Conservation (phyloP, 1,140 invertebrate species). For the Musca vetustissima region DNA sequence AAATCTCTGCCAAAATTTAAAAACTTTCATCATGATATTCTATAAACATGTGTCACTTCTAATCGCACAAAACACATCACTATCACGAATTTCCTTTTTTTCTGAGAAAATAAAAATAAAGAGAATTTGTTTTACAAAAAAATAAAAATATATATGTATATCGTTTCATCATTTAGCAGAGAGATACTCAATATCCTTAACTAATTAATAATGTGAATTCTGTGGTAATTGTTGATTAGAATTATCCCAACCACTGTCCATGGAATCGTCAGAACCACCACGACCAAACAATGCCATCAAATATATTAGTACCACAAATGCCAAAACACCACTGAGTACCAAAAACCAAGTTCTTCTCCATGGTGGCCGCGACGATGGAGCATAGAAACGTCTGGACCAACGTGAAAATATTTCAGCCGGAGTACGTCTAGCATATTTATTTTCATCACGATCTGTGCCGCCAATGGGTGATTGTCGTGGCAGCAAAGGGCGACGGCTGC, state of each 20-base stretch:
- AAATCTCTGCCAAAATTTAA: too few species aligned
- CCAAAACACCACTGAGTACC: conserved; percentile 44
- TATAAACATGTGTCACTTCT: too few species aligned
- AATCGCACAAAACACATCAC: neutral
- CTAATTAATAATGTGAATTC: too few species aligned
- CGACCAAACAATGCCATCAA: conserved; percentile 51
- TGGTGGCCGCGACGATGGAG: conserved; percentile 52
- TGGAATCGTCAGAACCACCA: conserved; percentile 34
- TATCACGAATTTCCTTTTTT: too few species aligned
- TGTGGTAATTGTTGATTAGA: conserved; percentile 37
- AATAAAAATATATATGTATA: too few species aligned
- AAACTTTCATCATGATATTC: too few species aligned
- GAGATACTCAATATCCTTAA: too few species aligned
- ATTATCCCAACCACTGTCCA: conserved; percentile 49
- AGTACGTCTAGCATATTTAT: conserved; percentile 53
- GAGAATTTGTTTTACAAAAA: too few species aligned
- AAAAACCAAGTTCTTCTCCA: conserved; percentile 54
- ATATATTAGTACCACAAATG: conserved; percentile 49
- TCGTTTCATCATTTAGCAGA: too few species aligned
- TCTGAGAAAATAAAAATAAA: too few species aligned
- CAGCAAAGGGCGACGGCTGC: conserved; percentile 46
- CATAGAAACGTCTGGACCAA: conserved; percentile 54
- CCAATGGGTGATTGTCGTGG: conserved; percentile 52
- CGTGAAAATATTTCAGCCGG: conserved; percentile 53
- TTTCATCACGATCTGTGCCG: conserved; percentile 52